Evolutionary conservation across 1,140 invertebrate genomes (phyloP).

Genomic region (Oedothorax gibbosus): DNA sequence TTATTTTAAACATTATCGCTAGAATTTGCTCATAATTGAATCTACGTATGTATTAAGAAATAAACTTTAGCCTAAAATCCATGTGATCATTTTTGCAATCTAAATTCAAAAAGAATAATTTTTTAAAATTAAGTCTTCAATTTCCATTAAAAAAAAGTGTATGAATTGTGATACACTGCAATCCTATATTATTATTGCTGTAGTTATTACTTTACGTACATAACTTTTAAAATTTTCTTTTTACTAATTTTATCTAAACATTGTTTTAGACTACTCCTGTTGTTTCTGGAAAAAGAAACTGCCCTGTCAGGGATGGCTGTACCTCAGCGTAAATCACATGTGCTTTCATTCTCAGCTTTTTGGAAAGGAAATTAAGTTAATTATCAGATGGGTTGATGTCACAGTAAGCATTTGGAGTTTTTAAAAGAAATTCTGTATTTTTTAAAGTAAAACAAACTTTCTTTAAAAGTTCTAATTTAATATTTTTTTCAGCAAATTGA

Average conservation of each 20-base stretch:
- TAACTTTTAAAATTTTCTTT: too few species aligned
- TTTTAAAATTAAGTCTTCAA: too few species aligned
- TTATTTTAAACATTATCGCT: too few species aligned
- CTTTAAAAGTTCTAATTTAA: neutral
- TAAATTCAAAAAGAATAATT: too few species aligned
- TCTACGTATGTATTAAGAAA: too few species aligned
- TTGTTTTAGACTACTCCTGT: constrained; percentile 72
- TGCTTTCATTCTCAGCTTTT: constrained; percentile 97
- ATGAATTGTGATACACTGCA: too few species aligned
- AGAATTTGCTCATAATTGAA: too few species aligned
- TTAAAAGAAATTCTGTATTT: constrained; percentile 13
- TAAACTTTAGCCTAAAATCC: too few species aligned
- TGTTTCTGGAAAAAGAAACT: constrained; percentile 94
- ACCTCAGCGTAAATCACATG: constrained; percentile 93
- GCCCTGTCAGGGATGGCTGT: constrained; percentile 95
- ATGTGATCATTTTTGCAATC: too few species aligned
- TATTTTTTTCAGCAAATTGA: constrained; percentile 67
- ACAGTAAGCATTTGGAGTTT: constrained; percentile 67
- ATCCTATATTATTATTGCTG: too few species aligned
- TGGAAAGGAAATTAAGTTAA: constrained; percentile 88
- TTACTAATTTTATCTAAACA: neutral
- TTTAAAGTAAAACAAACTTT: neutral
- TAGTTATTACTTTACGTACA: too few species aligned
- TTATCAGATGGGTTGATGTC: constrained; percentile 79
- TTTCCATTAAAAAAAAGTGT: too few species aligned